These are phyloP conservation scores for Adineta ricciae DNA, from an alignment of 2,888 invertebrate species.

Conservation along the genomic window DNA sequence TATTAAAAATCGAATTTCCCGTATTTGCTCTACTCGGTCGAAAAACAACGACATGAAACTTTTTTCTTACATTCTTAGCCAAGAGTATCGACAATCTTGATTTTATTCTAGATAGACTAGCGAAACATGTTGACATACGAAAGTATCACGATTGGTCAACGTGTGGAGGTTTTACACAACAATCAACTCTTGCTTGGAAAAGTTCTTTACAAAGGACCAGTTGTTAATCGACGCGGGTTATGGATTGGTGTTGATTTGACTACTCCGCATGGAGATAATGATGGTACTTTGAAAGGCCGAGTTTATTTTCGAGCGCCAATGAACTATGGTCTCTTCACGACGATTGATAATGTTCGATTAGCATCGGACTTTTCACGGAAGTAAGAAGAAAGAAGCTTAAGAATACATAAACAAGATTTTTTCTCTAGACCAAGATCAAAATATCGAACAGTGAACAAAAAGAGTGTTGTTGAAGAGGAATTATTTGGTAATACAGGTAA, in stretches of 20 bases:
- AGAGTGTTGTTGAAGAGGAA: constrained; percentile 1
- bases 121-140: background rate
- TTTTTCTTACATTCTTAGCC: background rate
- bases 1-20: background rate
- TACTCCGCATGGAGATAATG: background rate
- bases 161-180: background rate
- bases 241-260: background rate
- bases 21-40: background rate
- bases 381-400: background rate
- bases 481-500: constrained; percentile 19
- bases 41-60: background rate
- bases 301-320: background rate
- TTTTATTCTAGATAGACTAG: background rate
- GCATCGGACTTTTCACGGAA: background rate
- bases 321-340: constrained; percentile 2
- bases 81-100: background rate
- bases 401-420: background rate
- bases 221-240: background rate
- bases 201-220: constrained; percentile 17
- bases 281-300: background rate
- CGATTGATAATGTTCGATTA: background rate
- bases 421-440: background rate
- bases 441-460: constrained; percentile 8
- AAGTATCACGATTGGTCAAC: background rate
- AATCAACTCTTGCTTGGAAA: background rate